phyloP scores from a whole-genome alignment of 2,888 invertebrate species.

The Harpalus rubripes region DNA sequence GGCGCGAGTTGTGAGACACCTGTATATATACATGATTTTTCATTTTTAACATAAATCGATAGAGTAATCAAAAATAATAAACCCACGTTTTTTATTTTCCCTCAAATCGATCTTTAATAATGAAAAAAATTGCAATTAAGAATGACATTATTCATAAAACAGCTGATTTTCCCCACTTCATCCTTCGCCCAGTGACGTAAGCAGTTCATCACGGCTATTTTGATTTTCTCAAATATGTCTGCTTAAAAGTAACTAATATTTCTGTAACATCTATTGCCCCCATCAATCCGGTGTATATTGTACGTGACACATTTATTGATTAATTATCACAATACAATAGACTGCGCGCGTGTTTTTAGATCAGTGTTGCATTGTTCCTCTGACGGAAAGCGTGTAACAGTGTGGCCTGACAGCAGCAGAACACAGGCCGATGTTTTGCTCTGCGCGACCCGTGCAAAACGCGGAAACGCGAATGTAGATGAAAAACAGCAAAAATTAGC shows the following conservation, averaged over 20 bases:
- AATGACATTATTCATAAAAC: no score
- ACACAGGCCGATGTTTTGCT: conserved; percentile 44
- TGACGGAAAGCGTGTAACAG: conserved; percentile 18
- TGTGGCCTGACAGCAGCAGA: neutral
- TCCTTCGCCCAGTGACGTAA: no score
- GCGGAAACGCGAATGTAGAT: neutral
- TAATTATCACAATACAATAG: conserved; percentile 62
- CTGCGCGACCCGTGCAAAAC: neutral
- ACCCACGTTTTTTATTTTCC: no score
- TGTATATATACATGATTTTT: no score
- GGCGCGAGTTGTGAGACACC: no score
- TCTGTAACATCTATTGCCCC: neutral
- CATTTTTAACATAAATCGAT: no score
- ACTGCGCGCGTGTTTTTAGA: conserved; percentile 45
- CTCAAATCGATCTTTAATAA: no score
- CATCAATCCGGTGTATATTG: neutral
- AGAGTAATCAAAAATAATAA: no score
- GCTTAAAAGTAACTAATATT: neutral
- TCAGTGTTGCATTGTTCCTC: conserved; percentile 42
- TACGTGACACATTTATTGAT: conserved; percentile 63
- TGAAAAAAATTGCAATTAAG: no score
- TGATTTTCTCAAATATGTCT: neutral
- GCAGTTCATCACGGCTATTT: no score
- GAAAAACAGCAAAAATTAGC: conserved; percentile 1
- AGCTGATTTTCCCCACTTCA: no score